Conservation (phyloP, 2,113 vertebrate genomes). For the Labrus mixtus region DNA sequence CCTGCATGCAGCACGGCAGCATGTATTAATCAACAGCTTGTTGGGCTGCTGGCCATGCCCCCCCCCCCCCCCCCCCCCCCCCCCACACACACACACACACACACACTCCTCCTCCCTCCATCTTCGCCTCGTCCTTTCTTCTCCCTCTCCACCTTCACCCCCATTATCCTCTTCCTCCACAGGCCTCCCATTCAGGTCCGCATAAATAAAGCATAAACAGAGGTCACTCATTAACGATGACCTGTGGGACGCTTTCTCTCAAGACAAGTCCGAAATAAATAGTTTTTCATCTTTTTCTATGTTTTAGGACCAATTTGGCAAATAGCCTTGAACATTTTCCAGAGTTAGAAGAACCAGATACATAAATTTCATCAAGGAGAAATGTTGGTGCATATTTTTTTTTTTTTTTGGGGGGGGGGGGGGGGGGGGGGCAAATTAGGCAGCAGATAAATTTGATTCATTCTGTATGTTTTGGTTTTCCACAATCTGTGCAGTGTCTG, state of each 20-base stretch:
- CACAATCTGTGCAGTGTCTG: background rate
- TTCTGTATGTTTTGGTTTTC: background rate
- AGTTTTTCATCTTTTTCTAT: background rate
- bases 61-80: constrained; percentile 4
- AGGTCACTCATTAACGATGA: constrained; percentile 41
- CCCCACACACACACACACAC: too few relatives aligned
- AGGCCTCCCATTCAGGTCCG: constrained; percentile 15
- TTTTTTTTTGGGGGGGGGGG: too few relatives aligned
- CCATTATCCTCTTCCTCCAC: background rate
- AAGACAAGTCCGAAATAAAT: background rate
- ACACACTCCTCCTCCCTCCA: background rate
- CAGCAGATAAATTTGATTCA: background rate
- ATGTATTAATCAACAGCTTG: constrained; percentile 77
- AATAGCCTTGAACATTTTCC: too few relatives aligned
- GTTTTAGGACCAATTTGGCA: background rate
- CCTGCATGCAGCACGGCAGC: constrained; percentile 47
- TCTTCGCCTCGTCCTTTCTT: background rate
- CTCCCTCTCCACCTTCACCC: background rate
- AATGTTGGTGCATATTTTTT: too few relatives aligned
- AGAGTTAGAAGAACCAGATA: too few relatives aligned
- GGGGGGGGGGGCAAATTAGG: background rate
- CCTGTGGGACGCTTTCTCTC: background rate
- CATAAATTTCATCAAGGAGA: too few relatives aligned
- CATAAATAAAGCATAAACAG: constrained; percentile 55
- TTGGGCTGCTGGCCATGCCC: constrained; percentile 48